A percentile compares a stretch with the other conserved stretches of the same genome.
phyloP scores from a whole-genome alignment of 2,797 vertebrate genomes.

The Silurus aristotelis region DNA sequence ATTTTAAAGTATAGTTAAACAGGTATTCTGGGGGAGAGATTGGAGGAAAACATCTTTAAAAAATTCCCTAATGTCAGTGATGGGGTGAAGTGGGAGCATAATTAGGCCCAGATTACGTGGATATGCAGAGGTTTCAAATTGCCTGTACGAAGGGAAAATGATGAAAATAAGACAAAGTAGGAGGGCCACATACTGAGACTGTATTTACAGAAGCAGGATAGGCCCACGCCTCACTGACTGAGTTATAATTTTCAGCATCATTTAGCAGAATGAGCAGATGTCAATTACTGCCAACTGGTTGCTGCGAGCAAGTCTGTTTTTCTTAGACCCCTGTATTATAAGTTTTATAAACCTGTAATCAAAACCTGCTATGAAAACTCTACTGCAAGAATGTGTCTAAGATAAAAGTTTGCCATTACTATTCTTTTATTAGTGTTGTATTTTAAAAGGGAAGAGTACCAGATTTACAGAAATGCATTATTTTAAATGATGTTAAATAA shows the following conservation, averaged over 20 bases:
- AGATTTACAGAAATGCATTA: background rate
- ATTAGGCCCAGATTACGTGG: constrained; percentile 40
- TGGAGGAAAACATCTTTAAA: constrained; percentile 29
- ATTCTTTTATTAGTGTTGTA: background rate
- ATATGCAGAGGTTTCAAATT: constrained; percentile 39
- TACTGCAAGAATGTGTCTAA: constrained; percentile 4
- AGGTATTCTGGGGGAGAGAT: background rate
- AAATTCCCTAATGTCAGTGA: constrained; percentile 23
- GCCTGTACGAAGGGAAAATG: constrained; percentile 32
- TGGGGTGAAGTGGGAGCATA: constrained; percentile 25
- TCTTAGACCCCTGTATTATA: constrained; percentile 41
- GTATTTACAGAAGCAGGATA: constrained; percentile 49
- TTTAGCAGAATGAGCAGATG: constrained; percentile 53
- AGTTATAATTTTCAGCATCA: constrained; percentile 55
- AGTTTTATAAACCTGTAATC: constrained; percentile 50
- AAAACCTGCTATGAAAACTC: constrained; percentile 32
- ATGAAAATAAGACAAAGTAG: constrained; percentile 54
- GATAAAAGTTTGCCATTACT: background rate
- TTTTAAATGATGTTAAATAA: background rate
- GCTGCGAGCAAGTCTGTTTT: constrained; percentile 42
- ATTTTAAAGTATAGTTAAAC: constrained; percentile 11
- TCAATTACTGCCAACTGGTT: constrained; percentile 53
- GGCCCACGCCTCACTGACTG: constrained; percentile 37
- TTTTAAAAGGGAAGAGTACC: background rate
- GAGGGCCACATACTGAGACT: constrained; percentile 50